Evolutionary conservation across 2,888 invertebrate species (phyloP).

Genomic region (Coremacera marginata): DNA sequence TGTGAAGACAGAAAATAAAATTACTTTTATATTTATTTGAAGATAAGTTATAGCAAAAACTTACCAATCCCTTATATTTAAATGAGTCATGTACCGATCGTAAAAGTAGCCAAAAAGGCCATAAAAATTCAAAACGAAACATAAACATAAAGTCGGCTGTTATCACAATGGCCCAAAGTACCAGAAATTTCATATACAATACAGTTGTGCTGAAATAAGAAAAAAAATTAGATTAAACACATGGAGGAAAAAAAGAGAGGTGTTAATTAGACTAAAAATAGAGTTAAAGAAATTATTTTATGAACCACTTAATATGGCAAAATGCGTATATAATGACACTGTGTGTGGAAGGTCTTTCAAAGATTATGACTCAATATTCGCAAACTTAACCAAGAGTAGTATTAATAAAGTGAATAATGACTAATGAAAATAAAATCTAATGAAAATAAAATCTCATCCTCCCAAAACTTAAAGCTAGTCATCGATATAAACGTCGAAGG

Average conservation of each 20-base stretch:
- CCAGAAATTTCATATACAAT: conserved; percentile 93
- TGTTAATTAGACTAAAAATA: neutral
- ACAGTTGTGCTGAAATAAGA: conserved; percentile 82
- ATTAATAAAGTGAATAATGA: no score
- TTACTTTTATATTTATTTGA: conserved; percentile 11
- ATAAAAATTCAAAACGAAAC: conserved; percentile 98
- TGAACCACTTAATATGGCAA: neutral
- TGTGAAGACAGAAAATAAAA: conserved; percentile 70
- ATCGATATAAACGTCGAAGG: no score
- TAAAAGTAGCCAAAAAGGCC: conserved; percentile 97
- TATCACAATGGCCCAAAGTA: conserved; percentile 95
- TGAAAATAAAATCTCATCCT: no score
- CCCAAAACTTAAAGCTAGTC: no score
- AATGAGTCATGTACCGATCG: conserved; percentile 97
- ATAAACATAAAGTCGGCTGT: conserved; percentile 96
- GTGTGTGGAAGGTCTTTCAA: no score
- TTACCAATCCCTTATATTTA: conserved; percentile 97
- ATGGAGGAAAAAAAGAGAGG: neutral
- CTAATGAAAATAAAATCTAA: no score
- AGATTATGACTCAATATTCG: no score
- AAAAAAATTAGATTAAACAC: conserved; percentile 32
- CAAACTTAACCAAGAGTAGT: no score
- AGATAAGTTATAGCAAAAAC: conserved; percentile 57
- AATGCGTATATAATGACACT: no score
- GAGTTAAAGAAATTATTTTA: neutral